A percentile compares a stretch with the other conserved stretches of the same genome.
Conservation (phyloP, 1,140 invertebrate species). For the Lasaia peninsularis region DNA sequence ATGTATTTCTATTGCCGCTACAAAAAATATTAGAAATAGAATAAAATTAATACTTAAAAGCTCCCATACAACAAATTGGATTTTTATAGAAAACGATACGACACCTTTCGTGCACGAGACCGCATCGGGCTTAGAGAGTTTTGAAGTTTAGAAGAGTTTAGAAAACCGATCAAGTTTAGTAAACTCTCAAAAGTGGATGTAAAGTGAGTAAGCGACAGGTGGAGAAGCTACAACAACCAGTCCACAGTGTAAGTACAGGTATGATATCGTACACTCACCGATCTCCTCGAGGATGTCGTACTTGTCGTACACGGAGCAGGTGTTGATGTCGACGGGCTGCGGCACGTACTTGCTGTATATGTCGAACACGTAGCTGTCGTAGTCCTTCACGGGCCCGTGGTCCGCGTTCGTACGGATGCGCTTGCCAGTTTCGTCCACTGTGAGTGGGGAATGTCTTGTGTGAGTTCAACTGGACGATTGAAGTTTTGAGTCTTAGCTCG, state of each 20-base stretch:
- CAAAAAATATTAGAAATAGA: no score
- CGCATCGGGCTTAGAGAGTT: no score
- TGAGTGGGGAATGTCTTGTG: conserved; percentile 26
- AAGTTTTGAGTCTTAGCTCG: no score
- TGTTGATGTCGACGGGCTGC: conserved; percentile 97
- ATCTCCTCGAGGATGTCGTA: conserved; percentile 99
- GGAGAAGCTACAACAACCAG: neutral
- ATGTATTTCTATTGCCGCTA: no score
- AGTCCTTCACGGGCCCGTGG: conserved; percentile 91
- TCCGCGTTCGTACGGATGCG: conserved; percentile 94
- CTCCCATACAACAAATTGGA: no score
- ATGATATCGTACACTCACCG: conserved; percentile 69
- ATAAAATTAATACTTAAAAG: no score
- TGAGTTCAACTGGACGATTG: no score
- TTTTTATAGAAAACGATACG: no score
- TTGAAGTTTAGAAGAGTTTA: no score
- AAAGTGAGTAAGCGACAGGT: neutral
- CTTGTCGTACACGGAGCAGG: conserved; percentile 96
- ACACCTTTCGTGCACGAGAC: no score
- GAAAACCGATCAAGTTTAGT: no score
- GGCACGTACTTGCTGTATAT: conserved; percentile 98
- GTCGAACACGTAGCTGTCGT: conserved; percentile 98
- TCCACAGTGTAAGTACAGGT: conserved; percentile 3
- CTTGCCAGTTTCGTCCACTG: conserved; percentile 93
- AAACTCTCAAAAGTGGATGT: neutral